Base-by-base conservation (phyloP, 2,113 vertebrate genomes). In the Pleuronectes platessa region DNA sequence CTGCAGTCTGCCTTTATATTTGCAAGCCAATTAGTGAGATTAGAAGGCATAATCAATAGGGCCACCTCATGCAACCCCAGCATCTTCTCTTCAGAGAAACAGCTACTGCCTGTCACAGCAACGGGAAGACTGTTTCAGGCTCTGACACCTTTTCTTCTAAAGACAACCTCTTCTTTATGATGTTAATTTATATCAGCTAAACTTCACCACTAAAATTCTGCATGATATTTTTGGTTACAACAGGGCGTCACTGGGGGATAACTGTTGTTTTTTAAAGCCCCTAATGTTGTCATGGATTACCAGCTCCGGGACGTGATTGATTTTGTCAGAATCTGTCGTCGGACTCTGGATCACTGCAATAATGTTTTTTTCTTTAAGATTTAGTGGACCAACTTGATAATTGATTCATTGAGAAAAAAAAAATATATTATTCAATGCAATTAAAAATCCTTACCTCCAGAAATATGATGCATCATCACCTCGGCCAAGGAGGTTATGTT, bases 1-100 rank as follows among this genome's bases (percentile, higher is more conserved):
- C 62, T 85, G 68, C 47, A 68, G 80, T 47, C 66, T 66, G 71
- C 66, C 71, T 82, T 76, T 69, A 80, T 84, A 84, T 88, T 62
- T 85, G 76, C 76, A 72, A 87, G 59, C 71, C 82, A 89, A 89
- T 92, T 86, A 85, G 69, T 51, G 37, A 63, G 68, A 87, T 89
- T 84, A 89, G 68, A 85, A 81, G 64, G 47, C 26, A 51, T 76
- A 71, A 90, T 90, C 83, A 71, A 87, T 84, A 81, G 49, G 54
- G 26, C 31, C 68, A 64, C 67, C 76, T 69, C 26, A 61, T 65
- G 74, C 35, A 76, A 18, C 61, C 61, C 51, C 35, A 18, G 49
- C 61, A 54, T 71, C 70, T 54, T 65, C 42, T 56, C 61, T 15
- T 70, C 21, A 35, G 65, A 35, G 62, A 78, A 76, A 18, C 6